Evolutionary conservation across 2,888 invertebrate genomes (phyloP).

Genomic region (Zeuzera pyrina): DNA sequence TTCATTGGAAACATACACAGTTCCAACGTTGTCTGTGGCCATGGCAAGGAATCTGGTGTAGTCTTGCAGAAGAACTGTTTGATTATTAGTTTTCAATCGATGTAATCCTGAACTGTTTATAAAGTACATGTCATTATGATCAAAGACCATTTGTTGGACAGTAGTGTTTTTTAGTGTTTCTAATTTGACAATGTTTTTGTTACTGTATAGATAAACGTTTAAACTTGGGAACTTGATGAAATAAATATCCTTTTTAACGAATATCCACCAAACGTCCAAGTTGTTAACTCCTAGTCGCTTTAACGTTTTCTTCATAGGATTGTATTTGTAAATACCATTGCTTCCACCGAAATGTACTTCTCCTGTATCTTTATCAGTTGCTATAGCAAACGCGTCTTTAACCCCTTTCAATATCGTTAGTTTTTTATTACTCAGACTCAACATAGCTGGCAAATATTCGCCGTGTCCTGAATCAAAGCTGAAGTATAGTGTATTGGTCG

Average conservation of each 20-base stretch:
- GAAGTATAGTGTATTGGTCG: slow-evolving; percentile 43
- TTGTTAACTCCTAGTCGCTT: slow-evolving; percentile 33
- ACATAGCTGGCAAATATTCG: slow-evolving; percentile 42
- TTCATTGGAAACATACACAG: slow-evolving; percentile 44
- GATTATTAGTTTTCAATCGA: slow-evolving; percentile 27
- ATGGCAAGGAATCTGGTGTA: slow-evolving; percentile 40
- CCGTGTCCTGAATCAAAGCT: slow-evolving; percentile 54
- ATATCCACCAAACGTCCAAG: slow-evolving; percentile 57
- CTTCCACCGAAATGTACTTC: slow-evolving; percentile 55
- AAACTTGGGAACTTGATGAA: slow-evolving; percentile 53
- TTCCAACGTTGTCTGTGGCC: slow-evolving; percentile 37
- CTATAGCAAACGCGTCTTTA: slow-evolving; percentile 52
- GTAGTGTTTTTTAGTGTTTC: slow-evolving; percentile 23
- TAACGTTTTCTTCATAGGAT: slow-evolving; percentile 24
- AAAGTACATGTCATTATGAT: slow-evolving; percentile 38
- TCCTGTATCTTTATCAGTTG: slow-evolving; percentile 25
- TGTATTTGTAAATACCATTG: slow-evolving; percentile 51
- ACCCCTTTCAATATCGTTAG: slow-evolving; percentile 46
- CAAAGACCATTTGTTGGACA: slow-evolving; percentile 50
- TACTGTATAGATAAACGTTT: slow-evolving; percentile 35
- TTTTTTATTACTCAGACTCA: slow-evolving; percentile 36
- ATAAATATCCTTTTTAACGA: slow-evolving; percentile 35
- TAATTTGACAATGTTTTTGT: slow-evolving; percentile 29
- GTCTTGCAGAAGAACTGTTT: slow-evolving; percentile 29
- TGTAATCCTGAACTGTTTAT: slow-evolving; percentile 48